Percentiles rank a stretch among this genome's conserved stretches.
These are phyloP conservation scores for Drosophila truncata DNA, from an alignment of 1,140 invertebrate genomes.

Conservation along the genomic window DNA sequence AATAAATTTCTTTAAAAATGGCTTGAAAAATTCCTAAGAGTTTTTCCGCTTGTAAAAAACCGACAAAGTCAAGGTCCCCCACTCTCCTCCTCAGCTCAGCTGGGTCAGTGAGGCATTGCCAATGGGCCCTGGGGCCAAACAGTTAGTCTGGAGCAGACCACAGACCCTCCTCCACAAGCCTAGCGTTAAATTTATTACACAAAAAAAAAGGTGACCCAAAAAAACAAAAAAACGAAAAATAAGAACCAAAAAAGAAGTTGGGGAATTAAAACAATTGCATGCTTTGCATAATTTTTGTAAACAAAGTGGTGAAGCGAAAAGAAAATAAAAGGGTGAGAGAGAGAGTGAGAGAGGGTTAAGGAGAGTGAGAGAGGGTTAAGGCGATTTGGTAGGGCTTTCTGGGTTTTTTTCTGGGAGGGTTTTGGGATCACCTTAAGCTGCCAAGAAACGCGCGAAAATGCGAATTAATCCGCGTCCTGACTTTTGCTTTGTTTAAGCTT, in stretches of 20 bases:
- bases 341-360: not conserved
- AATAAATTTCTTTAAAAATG: not conserved
- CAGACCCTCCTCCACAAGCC: slow-evolving; percentile 22
- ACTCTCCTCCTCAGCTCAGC: not conserved
- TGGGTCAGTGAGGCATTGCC: slow-evolving; percentile 54
- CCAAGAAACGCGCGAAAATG: slow-evolving; percentile 76
- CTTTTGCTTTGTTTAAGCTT: slow-evolving; percentile 66
- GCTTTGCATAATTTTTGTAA: slow-evolving; percentile 79
- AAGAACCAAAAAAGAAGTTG: slow-evolving; percentile 9
- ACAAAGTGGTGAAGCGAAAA: slow-evolving; percentile 60
- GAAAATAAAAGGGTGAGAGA: not conserved
- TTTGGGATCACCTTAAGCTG: slow-evolving; percentile 36
- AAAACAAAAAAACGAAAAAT: slow-evolving; percentile 14
- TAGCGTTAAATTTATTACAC: slow-evolving; percentile 76
- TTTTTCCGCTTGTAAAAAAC: slow-evolving; percentile 4
- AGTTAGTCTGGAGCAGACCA: slow-evolving; percentile 32
- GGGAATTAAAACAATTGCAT: slow-evolving; percentile 78
- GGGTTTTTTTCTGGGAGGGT: no score
- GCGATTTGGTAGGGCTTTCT: not conserved
- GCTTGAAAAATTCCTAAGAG: not conserved
- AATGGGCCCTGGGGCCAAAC: slow-evolving; percentile 31
- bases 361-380: not conserved
- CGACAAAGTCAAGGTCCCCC: slow-evolving; percentile 17
- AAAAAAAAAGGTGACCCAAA: slow-evolving; percentile 61
- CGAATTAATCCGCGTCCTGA: slow-evolving; percentile 61